A percentile compares a stretch with the other conserved stretches of the same genome.
Conservation (phyloP, 2,113 vertebrate species). For the Seriola dumerili region DNA sequence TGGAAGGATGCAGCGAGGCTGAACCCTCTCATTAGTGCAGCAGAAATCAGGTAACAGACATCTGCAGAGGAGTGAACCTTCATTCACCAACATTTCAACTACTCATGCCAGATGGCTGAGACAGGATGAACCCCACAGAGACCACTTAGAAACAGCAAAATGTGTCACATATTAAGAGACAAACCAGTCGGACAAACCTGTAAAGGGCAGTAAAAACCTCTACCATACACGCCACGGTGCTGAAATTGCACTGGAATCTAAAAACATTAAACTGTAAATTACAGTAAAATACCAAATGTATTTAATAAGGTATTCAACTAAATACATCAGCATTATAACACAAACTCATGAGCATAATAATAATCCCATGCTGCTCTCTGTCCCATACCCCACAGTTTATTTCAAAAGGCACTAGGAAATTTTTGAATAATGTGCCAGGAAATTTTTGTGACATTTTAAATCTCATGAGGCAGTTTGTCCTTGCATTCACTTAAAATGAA, state of each 20-base stretch:
- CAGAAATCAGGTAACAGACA: slow-evolving; percentile 54
- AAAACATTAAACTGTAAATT: slow-evolving; percentile 5
- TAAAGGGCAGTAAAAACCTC: background rate
- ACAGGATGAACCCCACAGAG: slow-evolving; percentile 45
- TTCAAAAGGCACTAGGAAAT: background rate
- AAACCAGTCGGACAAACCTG: slow-evolving; percentile 10
- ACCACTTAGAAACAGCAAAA: slow-evolving; percentile 52
- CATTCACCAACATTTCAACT: slow-evolving; percentile 36
- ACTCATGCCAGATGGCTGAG: slow-evolving; percentile 63
- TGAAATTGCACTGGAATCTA: background rate
- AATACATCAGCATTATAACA: slow-evolving; percentile 5
- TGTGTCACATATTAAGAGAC: slow-evolving; percentile 36
- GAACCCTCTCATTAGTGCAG: slow-evolving; percentile 39
- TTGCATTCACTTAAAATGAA: background rate
- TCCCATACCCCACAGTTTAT: background rate
- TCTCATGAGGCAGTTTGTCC: slow-evolving; percentile 28
- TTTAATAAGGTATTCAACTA: slow-evolving; percentile 10
- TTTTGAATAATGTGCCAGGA: slow-evolving; percentile 23
- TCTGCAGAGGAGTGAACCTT: slow-evolving; percentile 52
- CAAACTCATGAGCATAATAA: slow-evolving; percentile 11
- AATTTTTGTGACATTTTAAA: slow-evolving; percentile 41
- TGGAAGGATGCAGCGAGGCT: slow-evolving; percentile 30
- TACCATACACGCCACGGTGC: background rate
- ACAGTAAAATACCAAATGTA: slow-evolving; percentile 17
- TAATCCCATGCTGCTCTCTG: background rate